Base-by-base conservation (phyloP, 2,797 vertebrate genomes). In the Sorex maritimensis region DNA sequence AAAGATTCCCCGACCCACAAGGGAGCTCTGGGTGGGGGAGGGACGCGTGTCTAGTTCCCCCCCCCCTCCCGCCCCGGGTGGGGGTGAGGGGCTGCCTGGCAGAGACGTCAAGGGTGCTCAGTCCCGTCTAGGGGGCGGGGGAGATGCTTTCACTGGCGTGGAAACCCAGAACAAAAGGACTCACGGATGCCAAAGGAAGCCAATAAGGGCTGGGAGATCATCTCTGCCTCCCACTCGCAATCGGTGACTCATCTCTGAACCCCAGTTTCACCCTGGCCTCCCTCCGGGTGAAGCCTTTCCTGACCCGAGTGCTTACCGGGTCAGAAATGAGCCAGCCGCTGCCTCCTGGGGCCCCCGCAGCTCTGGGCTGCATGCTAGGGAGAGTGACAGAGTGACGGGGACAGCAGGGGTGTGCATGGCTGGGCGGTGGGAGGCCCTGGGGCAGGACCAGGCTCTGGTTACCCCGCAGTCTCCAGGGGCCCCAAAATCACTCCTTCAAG, bases 121-220 rank as follows among this genome's bases (percentile, higher is more conserved):
- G 92, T 88, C 82, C 88, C 95, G 87, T 49, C 46, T 49, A 6
- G 13, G 19, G 14, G 89, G 30, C 69, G 74, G 30, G 69, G 86
- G 89, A 92, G 93, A 83, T 83, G 46, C 87, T 93, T 74, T 92
- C 86, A 6, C 85, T 94, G 68, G 46, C 77, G 46, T 77, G 92
- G 89, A 96, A 86, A 85, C 78, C 89, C 61, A 44, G 79, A 91
- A 81, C 84, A 68, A 88, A 88, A 92, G 44, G 82, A 88, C 63
- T 86, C 67, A 41, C 71, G 73, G 81, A 63, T 44, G 63, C 75
- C 86, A 90, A 92, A 49, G 7, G 19, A 88, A 93, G 94, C 72
- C 80, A 71, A 10, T 2, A 3, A 69, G 68, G 55, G 21, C 86
- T 74, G 90, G 23, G 6, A 86, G 63, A 75, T 75, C 65, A 28